Conservation (phyloP, 2,888 invertebrate species). For the Papilio demoleus region DNA sequence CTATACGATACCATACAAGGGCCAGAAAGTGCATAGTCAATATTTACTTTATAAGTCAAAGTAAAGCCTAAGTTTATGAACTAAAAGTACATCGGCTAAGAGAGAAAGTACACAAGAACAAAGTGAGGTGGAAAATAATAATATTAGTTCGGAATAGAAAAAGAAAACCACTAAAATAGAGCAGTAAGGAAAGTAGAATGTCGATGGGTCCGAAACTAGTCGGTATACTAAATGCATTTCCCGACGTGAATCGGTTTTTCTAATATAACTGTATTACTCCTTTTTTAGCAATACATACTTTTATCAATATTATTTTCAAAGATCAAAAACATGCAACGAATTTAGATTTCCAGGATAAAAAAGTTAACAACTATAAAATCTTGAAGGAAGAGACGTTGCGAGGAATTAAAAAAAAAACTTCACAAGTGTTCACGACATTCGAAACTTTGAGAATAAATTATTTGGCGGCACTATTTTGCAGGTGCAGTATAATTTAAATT, state of each 20-base stretch:
- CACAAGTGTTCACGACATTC: constrained; percentile 22
- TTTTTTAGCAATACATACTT: too few species aligned
- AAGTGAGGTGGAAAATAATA: too few species aligned
- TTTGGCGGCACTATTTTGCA: constrained; percentile 23
- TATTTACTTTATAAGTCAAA: constrained; percentile 16
- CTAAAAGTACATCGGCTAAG: constrained; percentile 8
- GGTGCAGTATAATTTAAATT: constrained; percentile 29
- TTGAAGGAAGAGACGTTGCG: constrained; percentile 13
- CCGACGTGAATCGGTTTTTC: too few species aligned
- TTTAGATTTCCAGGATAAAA: not conserved
- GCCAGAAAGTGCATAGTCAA: constrained; percentile 2
- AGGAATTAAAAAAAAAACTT: constrained; percentile 7
- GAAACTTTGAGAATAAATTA: constrained; percentile 25
- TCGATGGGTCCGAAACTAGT: too few species aligned
- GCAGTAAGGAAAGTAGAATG: too few species aligned
- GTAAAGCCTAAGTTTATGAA: constrained; percentile 13
- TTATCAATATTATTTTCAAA: not conserved
- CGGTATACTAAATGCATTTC: too few species aligned
- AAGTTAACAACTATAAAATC: not conserved
- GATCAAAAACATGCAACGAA: too few species aligned
- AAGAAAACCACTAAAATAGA: too few species aligned
- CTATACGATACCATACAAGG: not conserved
- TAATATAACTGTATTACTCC: too few species aligned
- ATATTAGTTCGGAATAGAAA: too few species aligned
- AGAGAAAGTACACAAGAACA: not conserved